A percentile compares a stretch with the other conserved stretches of the same genome.
These are phyloP conservation scores for Vulpes vulpes DNA, from an alignment of 2,113 vertebrate genomes.

Conservation along the genomic window DNA sequence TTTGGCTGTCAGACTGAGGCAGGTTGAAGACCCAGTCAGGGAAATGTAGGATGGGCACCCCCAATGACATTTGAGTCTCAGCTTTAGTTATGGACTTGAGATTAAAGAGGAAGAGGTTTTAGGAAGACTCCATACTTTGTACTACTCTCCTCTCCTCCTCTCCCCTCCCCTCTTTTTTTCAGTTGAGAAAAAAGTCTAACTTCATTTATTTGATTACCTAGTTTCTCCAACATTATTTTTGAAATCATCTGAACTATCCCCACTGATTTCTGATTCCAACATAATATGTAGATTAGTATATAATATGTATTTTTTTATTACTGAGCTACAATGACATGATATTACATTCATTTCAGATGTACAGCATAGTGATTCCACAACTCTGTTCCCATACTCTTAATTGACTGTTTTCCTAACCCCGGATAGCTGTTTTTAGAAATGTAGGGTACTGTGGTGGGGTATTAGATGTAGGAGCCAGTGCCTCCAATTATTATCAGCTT, in stretches of 20 bases:
- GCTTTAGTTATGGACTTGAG: not conserved
- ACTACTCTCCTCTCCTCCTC: not conserved
- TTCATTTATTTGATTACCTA: not conserved
- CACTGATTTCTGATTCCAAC: not conserved
- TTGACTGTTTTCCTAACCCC: not conserved
- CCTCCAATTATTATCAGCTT: not conserved
- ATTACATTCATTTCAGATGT: not conserved
- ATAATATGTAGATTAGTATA: not conserved
- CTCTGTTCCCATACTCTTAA: not conserved
- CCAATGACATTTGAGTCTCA: not conserved
- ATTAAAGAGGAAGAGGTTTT: not conserved
- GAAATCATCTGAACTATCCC: not conserved
- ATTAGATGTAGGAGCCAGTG: not conserved
- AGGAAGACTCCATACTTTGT: not conserved
- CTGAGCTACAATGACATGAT: not conserved
- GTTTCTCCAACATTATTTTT: not conserved
- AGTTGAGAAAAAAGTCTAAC: not conserved
- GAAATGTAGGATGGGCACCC: not conserved
- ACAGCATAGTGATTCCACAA: not conserved
- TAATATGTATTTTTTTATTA: not conserved
- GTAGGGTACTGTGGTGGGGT: not conserved
- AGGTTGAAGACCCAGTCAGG: not conserved
- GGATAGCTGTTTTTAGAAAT: not conserved
- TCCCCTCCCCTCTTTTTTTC: not conserved
- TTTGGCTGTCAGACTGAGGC: not conserved